Conservation (phyloP, 2,888 invertebrate genomes). For the Mellilla xanthometata region DNA sequence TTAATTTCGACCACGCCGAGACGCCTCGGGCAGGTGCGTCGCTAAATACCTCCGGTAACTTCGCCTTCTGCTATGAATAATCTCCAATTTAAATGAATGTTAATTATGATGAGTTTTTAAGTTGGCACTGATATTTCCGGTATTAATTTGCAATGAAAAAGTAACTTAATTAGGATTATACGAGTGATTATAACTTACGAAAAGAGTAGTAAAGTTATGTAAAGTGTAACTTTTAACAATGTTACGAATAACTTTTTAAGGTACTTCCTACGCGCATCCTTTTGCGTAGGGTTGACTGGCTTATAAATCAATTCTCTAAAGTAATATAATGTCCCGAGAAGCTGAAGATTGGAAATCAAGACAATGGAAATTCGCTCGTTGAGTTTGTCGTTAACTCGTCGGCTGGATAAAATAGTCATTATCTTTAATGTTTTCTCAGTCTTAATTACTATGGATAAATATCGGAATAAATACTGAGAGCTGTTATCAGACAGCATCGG, state of each 20-base stretch:
- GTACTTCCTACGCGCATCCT: background rate
- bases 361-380: too few species aligned
- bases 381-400: background rate
- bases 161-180: constrained; percentile 9
- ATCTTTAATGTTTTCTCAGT: background rate
- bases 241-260: background rate
- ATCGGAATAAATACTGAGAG: background rate
- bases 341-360: too few species aligned
- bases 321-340: too few species aligned
- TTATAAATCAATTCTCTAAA: too few species aligned
- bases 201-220: too few species aligned
- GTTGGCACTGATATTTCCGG: constrained; percentile 51
- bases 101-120: constrained; percentile 75
- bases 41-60: constrained; percentile 74
- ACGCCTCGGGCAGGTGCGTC: constrained; percentile 78
- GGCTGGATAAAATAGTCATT: background rate
- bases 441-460: background rate
- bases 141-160: constrained; percentile 38
- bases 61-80: constrained; percentile 72
- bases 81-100: constrained; percentile 76
- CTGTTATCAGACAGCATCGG: background rate
- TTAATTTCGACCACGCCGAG: constrained; percentile 80
- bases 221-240: constrained; percentile 9
- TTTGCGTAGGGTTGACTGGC: background rate
- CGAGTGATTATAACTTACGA: background rate